Evolutionary conservation across 2,797 vertebrate genomes (phyloP).

Genomic region (Odontamblyopus lacepedii): DNA sequence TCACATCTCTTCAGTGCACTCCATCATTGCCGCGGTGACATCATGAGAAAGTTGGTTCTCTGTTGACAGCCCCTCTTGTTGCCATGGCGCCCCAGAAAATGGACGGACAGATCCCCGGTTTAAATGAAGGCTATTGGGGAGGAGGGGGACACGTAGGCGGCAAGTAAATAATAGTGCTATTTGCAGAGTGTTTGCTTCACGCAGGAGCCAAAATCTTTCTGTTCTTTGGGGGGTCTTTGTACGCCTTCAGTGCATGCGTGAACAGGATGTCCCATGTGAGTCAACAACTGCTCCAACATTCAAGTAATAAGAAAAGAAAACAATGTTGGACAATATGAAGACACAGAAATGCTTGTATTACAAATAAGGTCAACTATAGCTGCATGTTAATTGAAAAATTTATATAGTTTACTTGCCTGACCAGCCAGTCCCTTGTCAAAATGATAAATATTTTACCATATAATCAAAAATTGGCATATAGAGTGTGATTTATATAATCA

Average conservation of each 20-base stretch:
- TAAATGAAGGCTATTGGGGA: slow-evolving; percentile 68
- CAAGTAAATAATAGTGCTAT: slow-evolving; percentile 76
- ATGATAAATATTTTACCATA: no score
- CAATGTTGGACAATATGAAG: slow-evolving; percentile 39
- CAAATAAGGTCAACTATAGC: background rate
- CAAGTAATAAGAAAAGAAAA: slow-evolving; percentile 52
- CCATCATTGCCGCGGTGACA: slow-evolving; percentile 61
- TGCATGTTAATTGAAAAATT: background rate
- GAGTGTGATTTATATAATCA: background rate
- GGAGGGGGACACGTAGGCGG: slow-evolving; percentile 43
- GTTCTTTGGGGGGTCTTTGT: slow-evolving; percentile 51
- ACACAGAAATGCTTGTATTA: slow-evolving; percentile 16
- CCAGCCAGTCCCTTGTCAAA: no score
- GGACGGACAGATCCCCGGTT: slow-evolving; percentile 55
- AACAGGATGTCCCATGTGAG: slow-evolving; percentile 58
- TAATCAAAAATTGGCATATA: background rate
- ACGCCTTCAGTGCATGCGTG: slow-evolving; percentile 21
- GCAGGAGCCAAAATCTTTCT: slow-evolving; percentile 56
- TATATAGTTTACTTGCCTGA: no score
- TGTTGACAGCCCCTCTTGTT: slow-evolving; percentile 69
- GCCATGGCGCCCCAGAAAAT: slow-evolving; percentile 74
- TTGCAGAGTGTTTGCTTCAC: slow-evolving; percentile 74
- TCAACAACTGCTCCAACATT: slow-evolving; percentile 57
- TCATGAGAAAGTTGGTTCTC: slow-evolving; percentile 80
- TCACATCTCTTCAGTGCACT: slow-evolving; percentile 15